Conservation (phyloP, 92 coral and sea anemone genomes). For the Phymanthus crucifer region DNA sequence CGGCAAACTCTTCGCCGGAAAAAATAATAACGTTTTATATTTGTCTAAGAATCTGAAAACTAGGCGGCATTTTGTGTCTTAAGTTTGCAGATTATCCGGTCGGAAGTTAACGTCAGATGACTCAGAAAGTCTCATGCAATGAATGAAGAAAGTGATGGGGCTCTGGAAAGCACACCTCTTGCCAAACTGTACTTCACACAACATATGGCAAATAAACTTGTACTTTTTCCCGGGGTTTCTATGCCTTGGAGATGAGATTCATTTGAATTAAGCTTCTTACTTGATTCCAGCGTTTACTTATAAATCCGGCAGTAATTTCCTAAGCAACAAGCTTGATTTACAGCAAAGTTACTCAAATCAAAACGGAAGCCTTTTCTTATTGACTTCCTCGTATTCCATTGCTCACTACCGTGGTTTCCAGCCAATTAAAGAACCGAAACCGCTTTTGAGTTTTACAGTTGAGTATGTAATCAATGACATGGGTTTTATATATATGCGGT, state of each 20-base stretch:
- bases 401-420: neutral
- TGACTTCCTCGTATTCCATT: neutral
- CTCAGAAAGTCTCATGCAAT: neutral
- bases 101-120: conserved; percentile 2
- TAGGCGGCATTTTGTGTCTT: conserved; percentile 13
- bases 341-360: neutral
- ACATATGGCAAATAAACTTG: neutral
- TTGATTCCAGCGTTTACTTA: neutral
- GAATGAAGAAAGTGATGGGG: neutral
- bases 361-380: neutral
- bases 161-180: neutral
- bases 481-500: conserved; percentile 5
- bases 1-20: conserved; percentile 22
- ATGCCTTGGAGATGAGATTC: neutral
- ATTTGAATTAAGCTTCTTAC: neutral
- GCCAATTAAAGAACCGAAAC: neutral
- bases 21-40: conserved; percentile 7
- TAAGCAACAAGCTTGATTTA: neutral
- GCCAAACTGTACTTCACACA: neutral
- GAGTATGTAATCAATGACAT: conserved; percentile 5
- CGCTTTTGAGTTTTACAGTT: neutral
- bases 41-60: conserved; percentile 12
- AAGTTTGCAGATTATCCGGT: conserved; percentile 20
- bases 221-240: neutral
- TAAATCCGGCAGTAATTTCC: neutral